phyloP scores from a whole-genome alignment of 2,113 vertebrate species.

The Periophthalmodon schlosseri region DNA sequence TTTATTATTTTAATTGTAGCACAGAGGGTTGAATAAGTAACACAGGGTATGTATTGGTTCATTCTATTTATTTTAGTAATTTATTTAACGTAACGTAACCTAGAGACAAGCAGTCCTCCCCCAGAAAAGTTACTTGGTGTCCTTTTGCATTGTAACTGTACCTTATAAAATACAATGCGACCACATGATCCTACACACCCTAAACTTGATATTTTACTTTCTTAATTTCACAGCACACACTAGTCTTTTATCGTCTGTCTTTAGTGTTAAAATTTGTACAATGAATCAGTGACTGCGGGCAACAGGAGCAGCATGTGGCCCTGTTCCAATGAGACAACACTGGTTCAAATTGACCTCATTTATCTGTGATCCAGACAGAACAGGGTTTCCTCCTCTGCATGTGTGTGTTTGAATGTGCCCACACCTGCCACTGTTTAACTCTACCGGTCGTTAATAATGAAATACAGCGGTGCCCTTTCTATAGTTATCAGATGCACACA shows the following conservation, averaged over 20 bases:
- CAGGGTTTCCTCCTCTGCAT: conserved; percentile 33
- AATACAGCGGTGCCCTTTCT: neutral
- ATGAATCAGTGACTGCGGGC: conserved; percentile 49
- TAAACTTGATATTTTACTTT: too few species aligned
- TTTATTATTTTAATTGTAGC: too few species aligned
- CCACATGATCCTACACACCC: too few species aligned
- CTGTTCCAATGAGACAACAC: conserved; percentile 57
- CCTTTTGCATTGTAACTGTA: too few species aligned
- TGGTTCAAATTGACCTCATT: conserved; percentile 57
- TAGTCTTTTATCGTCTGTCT: neutral
- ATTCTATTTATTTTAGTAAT: too few species aligned
- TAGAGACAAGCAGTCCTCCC: too few species aligned
- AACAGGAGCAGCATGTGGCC: conserved; percentile 29
- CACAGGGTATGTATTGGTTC: too few species aligned
- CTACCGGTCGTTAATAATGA: conserved; percentile 28
- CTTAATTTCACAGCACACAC: neutral
- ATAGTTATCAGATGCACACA: neutral
- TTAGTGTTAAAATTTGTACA: conserved; percentile 29
- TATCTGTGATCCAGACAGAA: conserved; percentile 34
- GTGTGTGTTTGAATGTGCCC: conserved; percentile 27
- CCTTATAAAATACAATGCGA: too few species aligned
- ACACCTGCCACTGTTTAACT: neutral
- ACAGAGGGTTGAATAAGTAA: too few species aligned
- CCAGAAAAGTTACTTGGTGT: too few species aligned
- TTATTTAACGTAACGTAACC: too few species aligned